These are phyloP conservation scores for Spodoptera picta DNA, from an alignment of 2,888 invertebrate genomes.

Conservation along the genomic window DNA sequence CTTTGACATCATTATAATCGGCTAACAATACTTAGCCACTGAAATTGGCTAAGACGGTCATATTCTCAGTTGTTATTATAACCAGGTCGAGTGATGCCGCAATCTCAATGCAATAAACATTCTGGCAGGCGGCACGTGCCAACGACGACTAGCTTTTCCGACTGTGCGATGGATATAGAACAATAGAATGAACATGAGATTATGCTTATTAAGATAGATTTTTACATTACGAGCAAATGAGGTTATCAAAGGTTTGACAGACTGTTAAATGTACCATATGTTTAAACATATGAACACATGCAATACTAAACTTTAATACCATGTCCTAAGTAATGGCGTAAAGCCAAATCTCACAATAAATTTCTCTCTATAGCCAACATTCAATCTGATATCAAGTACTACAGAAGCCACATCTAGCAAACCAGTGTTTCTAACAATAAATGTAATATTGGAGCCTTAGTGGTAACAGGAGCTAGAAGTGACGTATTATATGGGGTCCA, in stretches of 20 bases:
- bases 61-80: conserved; percentile 76
- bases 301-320: too few relatives aligned
- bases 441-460: conserved; percentile 68
- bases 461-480: conserved; percentile 65
- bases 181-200: conserved; percentile 56
- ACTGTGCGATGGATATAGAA: conserved; percentile 66
- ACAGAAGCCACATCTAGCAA: conserved; percentile 60
- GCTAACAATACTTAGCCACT: conserved; percentile 36
- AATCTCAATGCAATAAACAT: conserved; percentile 84
- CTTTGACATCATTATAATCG: not conserved
- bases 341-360: not conserved
- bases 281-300: too few relatives aligned
- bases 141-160: conserved; percentile 67
- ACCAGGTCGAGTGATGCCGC: conserved; percentile 74
- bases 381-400: not conserved
- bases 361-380: not conserved
- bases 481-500: conserved; percentile 73
- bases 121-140: conserved; percentile 75
- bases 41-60: conserved; percentile 61
- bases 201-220: not conserved
- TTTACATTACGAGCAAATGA: too few relatives aligned
- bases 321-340: too few relatives aligned
- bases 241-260: too few relatives aligned
- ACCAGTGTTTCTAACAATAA: conserved; percentile 44
- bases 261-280: too few relatives aligned